These are phyloP conservation scores for Forficula auricularia DNA, from an alignment of 1,140 invertebrate species.

Conservation along the genomic window DNA sequence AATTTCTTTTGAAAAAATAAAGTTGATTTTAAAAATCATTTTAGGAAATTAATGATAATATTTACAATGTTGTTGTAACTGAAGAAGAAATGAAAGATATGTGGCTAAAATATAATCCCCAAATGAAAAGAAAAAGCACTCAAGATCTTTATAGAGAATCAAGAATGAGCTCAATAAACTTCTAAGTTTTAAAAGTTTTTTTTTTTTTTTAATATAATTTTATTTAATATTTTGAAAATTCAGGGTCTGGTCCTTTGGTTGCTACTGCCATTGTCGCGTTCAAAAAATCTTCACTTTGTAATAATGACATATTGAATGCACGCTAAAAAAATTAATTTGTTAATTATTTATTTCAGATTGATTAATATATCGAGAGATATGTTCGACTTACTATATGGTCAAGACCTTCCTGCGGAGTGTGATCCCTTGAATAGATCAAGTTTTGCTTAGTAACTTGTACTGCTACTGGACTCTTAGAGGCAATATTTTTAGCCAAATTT, in stretches of 20 bases:
- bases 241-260: conserved; percentile 45
- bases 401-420: conserved; percentile 65
- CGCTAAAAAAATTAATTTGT: conserved; percentile 36
- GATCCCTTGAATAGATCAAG: conserved; percentile 73
- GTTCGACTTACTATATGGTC: conserved; percentile 61
- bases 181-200: no score
- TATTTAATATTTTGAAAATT: conserved; percentile 51
- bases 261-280: conserved; percentile 57
- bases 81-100: conserved; percentile 21
- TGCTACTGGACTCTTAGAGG: conserved; percentile 83
- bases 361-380: conserved; percentile 13
- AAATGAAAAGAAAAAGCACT: conserved; percentile 19
- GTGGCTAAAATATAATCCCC: conserved; percentile 15
- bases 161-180: no score
- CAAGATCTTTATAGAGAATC: conserved; percentile 1
- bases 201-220: no score
- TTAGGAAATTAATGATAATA: no score
- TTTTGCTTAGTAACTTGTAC: conserved; percentile 76
- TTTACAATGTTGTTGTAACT: conserved; percentile 23
- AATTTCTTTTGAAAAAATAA: no score
- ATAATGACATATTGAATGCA: conserved; percentile 58
- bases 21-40: no score
- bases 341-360: conserved; percentile 20
- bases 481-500: conserved; percentile 58
- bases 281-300: conserved; percentile 82